A percentile compares a stretch with the other conserved stretches of the same genome.
phyloP scores from a whole-genome alignment of 2,113 vertebrate genomes.

The Procavia capensis region DNA sequence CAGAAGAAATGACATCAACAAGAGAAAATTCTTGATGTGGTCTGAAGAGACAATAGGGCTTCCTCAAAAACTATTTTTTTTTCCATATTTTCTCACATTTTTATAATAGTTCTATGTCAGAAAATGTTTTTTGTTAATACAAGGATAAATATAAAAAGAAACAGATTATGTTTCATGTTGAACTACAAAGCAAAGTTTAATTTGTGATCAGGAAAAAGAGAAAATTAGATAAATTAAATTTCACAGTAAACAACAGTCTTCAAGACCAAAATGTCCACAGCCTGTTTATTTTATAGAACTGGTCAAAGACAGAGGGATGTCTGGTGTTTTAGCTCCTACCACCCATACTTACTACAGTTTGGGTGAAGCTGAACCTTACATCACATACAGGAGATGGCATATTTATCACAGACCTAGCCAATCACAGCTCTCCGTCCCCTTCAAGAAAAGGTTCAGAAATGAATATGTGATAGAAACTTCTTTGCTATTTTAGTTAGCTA shows the following conservation, averaged over 20 bases:
- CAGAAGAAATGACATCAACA: not conserved
- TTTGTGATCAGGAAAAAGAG: not conserved
- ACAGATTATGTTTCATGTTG: not conserved
- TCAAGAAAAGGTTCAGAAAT: not conserved
- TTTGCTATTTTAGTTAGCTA: too few species aligned
- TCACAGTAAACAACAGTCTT: not conserved
- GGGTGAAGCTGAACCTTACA: not conserved
- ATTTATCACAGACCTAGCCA: not conserved
- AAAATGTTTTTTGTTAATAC: not conserved
- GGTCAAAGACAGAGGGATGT: not conserved
- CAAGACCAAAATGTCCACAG: not conserved
- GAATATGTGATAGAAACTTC: not conserved
- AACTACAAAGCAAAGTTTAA: conserved; percentile 35
- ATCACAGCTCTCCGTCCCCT: not conserved
- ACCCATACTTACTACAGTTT: not conserved
- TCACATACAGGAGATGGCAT: not conserved
- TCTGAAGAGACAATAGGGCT: conserved; percentile 5
- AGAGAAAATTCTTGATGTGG: not conserved
- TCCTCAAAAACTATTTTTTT: not conserved
- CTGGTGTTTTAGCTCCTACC: not conserved
- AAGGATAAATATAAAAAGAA: conserved; percentile 37
- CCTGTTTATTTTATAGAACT: not conserved
- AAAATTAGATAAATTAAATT: not conserved
- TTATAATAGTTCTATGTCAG: not conserved
- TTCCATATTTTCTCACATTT: not conserved